phyloP scores from a whole-genome alignment of 2,888 invertebrate genomes.

The Drosophila cracens region DNA sequence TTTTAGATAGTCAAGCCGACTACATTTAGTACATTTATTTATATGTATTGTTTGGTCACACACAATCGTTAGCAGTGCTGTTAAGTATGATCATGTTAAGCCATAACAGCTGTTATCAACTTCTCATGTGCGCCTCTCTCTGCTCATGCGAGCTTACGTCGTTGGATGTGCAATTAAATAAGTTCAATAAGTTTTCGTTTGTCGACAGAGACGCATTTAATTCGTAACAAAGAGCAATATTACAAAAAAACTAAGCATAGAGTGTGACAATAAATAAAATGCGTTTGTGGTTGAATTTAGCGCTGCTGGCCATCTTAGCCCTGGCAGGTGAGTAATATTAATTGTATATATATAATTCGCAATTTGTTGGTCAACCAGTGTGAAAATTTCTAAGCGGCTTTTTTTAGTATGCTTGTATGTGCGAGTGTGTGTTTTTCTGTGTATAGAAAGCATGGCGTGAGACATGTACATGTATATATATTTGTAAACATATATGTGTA shows the following conservation, averaged over 20 bases:
- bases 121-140: constrained; percentile 13
- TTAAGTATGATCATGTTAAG: constrained; percentile 37
- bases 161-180: constrained; percentile 17
- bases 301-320: constrained; percentile 52
- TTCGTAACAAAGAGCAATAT: constrained; percentile 1
- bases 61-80: constrained; percentile 22
- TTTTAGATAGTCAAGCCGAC: not conserved
- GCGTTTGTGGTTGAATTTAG: constrained; percentile 52
- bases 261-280: constrained; percentile 28
- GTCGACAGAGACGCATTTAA: constrained; percentile 13
- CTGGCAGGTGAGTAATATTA: constrained; percentile 57
- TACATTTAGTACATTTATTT: not conserved
- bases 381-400: constrained; percentile 29
- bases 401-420: constrained; percentile 18
- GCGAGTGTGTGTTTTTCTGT: constrained; percentile 20
- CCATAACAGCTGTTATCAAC: constrained; percentile 24
- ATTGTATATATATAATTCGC: not conserved
- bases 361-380: constrained; percentile 16
- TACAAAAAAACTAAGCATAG: not conserved
- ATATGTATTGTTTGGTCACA: constrained; percentile 37
- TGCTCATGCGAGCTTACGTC: constrained; percentile 46
- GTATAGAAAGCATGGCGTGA: constrained; percentile 47
- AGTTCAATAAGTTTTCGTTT: constrained; percentile 30
- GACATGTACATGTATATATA: constrained; percentile 2
- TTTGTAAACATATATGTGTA: not conserved